These are phyloP conservation scores for Hirundichthys speculiger DNA, from an alignment of 2,113 vertebrate species.

Conservation along the genomic window DNA sequence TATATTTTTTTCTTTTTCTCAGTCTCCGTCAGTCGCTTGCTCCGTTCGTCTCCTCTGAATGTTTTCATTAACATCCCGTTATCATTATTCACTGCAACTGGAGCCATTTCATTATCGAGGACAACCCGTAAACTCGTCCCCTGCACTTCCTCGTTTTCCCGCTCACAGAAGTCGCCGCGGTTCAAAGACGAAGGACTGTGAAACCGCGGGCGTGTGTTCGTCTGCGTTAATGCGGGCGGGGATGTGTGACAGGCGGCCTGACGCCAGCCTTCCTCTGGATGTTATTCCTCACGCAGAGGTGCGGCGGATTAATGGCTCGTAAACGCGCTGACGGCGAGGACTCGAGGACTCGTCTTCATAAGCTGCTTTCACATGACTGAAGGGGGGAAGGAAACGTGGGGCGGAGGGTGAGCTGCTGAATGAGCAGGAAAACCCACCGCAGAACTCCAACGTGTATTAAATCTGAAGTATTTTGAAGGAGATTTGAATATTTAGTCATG, in stretches of 20 bases:
- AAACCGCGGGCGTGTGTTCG: constrained; percentile 18
- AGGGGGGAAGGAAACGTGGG: constrained; percentile 24
- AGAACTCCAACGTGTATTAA: constrained; percentile 6
- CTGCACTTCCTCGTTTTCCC: constrained; percentile 4
- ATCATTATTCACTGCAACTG: constrained; percentile 47
- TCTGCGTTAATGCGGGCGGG: constrained; percentile 30
- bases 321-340: constrained; percentile 72
- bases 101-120: constrained; percentile 39
- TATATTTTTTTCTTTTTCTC: constrained; percentile 13
- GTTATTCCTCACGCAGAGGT: constrained; percentile 36
- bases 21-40: constrained; percentile 28
- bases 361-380: constrained; percentile 62
- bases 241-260: constrained; percentile 54
- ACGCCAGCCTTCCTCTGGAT: constrained; percentile 55
- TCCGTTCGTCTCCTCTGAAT: constrained; percentile 51
- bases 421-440: not conserved
- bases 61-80: constrained; percentile 55
- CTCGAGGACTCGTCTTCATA: constrained; percentile 60
- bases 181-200: constrained; percentile 25
- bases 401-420: constrained; percentile 2
- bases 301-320: constrained; percentile 68
- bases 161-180: not conserved
- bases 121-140: constrained; percentile 4
- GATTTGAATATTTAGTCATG: not conserved
- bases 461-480: not conserved